Evolutionary conservation across 2,797 vertebrate genomes (phyloP), one percentile per base, ranked within the genome.

Genomic region (Megaceryle alcyon): DNA sequence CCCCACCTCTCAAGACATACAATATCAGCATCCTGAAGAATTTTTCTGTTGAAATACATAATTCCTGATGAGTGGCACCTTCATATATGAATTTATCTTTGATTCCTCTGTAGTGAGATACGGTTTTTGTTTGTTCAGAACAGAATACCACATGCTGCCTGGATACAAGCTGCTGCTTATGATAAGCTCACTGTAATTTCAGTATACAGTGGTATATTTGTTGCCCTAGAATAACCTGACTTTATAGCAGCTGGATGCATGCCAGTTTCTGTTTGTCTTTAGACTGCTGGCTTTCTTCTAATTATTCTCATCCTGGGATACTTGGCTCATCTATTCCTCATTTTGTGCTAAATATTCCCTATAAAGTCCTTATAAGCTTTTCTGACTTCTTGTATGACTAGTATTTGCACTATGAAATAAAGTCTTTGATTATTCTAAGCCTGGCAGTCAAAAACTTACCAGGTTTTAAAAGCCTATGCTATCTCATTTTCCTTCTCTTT

Each of bases 261-360:
- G 97, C 97, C 97, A 97, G 37, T 79, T 96, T 95, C 88, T 97
- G 94, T 96, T 90, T 93, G 80, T 95, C 96, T 95, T 97, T 97
- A 95, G 92, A 96, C 94, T 97, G 66, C 33, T 68, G 94, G 54
- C 79, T 93, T 95, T 94, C 92, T 93, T 96, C 94, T 97, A 97
- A 98, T 97, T 97, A 97, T 98, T 97, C 95, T 97, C 94, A 97
- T 96, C 94, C 92, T 95, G 83, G 97, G 96, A 97, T 86, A 75
- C 19, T 23, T 86, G 89, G 88, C 95, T 97, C 95, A 94, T 92
- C 92, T 92, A 53, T 19, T 88, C 69, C 83, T 93, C 80, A 92
- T 95, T 96, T 94, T 87, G 64, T 82, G 54, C 78, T 94, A 92
- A 94, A 92, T 70, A 82, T 91, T 88, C 84, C 87, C 96, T 86